Evolutionary conservation across 2,797 vertebrate genomes (phyloP), one percentile per base, ranked within the genome.

Genomic region (Setipinna tenuifilis): DNA sequence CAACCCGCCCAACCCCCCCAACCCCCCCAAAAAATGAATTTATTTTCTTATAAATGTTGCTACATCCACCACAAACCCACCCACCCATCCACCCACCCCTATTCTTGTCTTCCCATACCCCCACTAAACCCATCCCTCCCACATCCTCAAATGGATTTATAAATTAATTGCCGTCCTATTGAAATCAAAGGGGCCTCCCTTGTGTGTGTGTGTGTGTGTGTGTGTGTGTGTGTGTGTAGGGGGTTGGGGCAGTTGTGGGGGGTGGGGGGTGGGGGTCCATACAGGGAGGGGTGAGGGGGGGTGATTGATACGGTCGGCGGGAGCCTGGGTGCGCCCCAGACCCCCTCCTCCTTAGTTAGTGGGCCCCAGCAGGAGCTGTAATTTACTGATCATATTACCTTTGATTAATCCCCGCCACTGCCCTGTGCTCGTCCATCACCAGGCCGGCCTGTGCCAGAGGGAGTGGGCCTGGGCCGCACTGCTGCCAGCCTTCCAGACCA

Each of bases 361-460:
- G 93, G 95, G 93, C 95, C 93, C 93, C 96, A 97, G 96, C 96
- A 98, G 97, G 95, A 96, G 95, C 94, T 94, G 95, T 97, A 97
- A 98, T 98, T 96, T 97, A 96, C 95, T 96, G 95, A 96, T 97
- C 94, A 93, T 96, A 96, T 97, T 99, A 98, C 96, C 95, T 95
- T 94, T 97, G 96, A 98, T 98, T 97, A 97, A 98, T 98, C 97
- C 97, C 96, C 96, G 97, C 97, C 95, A 96, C 95, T 95, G 93
- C 92, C 90, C 90, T 95, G 87, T 97, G 95, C 95, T 95, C 95
- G 94, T 99, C 95, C 94, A 95, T 98, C 96, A 97, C 97, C 97
- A 99, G 98, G 95, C 95, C 92, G 85, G 93, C 83, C 91, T 96
- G 94, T 94, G 94, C 89, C 96, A 96, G 90, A 96, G 97, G 96